These are phyloP conservation scores for Gymnocephalus cernua DNA, from an alignment of 2,113 vertebrate genomes.

Conservation along the genomic window DNA sequence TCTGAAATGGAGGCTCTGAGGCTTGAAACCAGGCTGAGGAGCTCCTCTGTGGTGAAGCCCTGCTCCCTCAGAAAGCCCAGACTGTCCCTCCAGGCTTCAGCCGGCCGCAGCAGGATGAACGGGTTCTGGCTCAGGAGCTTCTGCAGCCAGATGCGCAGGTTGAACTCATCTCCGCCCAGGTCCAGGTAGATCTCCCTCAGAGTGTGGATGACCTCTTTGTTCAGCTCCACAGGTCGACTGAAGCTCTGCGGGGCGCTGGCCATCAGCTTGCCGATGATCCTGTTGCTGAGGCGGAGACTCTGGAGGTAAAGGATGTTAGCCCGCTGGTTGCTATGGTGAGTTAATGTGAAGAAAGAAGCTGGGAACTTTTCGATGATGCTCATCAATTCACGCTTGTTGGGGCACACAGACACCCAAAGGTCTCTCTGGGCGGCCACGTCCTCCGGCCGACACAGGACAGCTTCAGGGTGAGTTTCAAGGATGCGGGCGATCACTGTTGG, in stretches of 20 bases:
- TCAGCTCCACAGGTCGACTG: constrained; percentile 59
- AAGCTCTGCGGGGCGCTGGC: constrained; percentile 73
- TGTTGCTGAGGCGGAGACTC: constrained; percentile 61
- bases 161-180: constrained; percentile 58
- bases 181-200: constrained; percentile 73
- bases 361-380: constrained; percentile 71
- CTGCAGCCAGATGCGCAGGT: constrained; percentile 70
- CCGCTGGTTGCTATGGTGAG: constrained; percentile 56
- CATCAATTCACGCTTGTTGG: constrained; percentile 48
- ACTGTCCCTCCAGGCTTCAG: constrained; percentile 70
- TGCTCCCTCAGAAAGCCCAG: constrained; percentile 67
- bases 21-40: constrained; percentile 64
- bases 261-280: constrained; percentile 70
- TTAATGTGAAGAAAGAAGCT: constrained; percentile 60
- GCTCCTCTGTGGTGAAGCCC: constrained; percentile 67
- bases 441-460: constrained; percentile 64
- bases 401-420: constrained; percentile 68
- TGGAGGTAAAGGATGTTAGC: constrained; percentile 70
- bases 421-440: constrained; percentile 59
- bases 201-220: constrained; percentile 69
- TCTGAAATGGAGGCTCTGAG: constrained; percentile 66
- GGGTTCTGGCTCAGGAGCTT: constrained; percentile 72
- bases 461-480: constrained; percentile 69
- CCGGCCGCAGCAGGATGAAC: constrained; percentile 62
- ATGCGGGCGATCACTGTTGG: constrained; percentile 14